These are phyloP conservation scores for Crocodylus rhombifer DNA, from an alignment of 2,797 vertebrate species.

Conservation along the genomic window DNA sequence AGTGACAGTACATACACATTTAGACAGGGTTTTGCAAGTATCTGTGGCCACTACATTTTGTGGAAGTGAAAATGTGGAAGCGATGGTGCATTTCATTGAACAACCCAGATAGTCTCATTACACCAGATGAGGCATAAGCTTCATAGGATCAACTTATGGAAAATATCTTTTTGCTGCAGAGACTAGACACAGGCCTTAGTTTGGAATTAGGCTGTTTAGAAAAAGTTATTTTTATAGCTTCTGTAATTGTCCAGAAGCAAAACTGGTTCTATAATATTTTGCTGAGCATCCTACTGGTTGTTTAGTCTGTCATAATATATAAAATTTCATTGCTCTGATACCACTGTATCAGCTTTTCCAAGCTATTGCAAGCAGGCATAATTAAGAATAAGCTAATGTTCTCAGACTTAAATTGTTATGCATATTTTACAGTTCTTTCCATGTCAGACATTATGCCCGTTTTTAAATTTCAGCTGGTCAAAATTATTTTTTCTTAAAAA, in stretches of 20 bases:
- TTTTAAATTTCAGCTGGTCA: slow-evolving; percentile 26
- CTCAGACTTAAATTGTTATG: slow-evolving; percentile 36
- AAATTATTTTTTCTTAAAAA: slow-evolving; percentile 44
- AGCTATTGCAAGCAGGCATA: slow-evolving; percentile 59
- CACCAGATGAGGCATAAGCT: slow-evolving; percentile 31
- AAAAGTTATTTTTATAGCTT: slow-evolving; percentile 43
- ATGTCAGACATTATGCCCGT: slow-evolving; percentile 44
- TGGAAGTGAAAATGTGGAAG: slow-evolving; percentile 53
- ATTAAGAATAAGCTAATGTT: slow-evolving; percentile 70
- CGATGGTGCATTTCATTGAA: slow-evolving; percentile 11
- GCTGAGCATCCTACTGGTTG: slow-evolving; percentile 43
- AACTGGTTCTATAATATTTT: slow-evolving; percentile 65
- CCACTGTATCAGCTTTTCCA: slow-evolving; percentile 62
- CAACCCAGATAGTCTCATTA: slow-evolving; percentile 21
- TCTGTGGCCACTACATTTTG: slow-evolving; percentile 20
- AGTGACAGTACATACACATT: neutral
- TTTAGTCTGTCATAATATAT: slow-evolving; percentile 65
- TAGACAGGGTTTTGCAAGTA: neutral
- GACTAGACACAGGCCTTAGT: slow-evolving; percentile 18
- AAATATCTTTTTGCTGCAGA: slow-evolving; percentile 46
- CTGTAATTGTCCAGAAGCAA: slow-evolving; percentile 37
- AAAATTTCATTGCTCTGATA: slow-evolving; percentile 65
- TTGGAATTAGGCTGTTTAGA: slow-evolving; percentile 52
- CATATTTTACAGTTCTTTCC: slow-evolving; percentile 29
- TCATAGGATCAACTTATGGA: neutral